Evolutionary conservation across 2,888 invertebrate species (phyloP).

Genomic region (Podabrus alpinus): DNA sequence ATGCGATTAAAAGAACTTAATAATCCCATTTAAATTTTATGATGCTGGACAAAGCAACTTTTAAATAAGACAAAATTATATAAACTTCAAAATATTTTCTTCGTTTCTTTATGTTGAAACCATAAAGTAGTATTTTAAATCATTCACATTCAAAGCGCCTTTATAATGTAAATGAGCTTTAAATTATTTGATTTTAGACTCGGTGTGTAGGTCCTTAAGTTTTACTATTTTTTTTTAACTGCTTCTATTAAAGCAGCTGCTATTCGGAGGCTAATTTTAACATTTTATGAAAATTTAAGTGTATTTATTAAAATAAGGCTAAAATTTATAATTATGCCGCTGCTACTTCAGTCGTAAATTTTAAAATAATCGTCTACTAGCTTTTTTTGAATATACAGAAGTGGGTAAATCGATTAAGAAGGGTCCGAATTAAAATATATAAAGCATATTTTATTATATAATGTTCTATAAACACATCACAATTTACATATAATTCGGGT

Average conservation of each 20-base stretch:
- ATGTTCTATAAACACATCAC: slow-evolving; percentile 22
- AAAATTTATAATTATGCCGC: background rate
- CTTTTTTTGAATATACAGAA: background rate
- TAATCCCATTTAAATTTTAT: background rate
- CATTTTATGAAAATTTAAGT: slow-evolving; percentile 24
- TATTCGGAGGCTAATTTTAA: slow-evolving; percentile 16
- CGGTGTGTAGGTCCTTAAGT: background rate
- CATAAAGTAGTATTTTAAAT: slow-evolving; percentile 19
- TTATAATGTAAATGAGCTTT: slow-evolving; percentile 26
- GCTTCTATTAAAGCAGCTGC: background rate
- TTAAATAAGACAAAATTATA: slow-evolving; percentile 14
- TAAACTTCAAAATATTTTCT: slow-evolving; percentile 26
- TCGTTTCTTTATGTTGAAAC: slow-evolving; percentile 8
- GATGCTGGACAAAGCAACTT: background rate
- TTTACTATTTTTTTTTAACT: background rate
- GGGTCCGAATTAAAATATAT: background rate
- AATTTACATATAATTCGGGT: slow-evolving; percentile 22
- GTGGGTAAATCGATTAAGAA: slow-evolving; percentile 1
- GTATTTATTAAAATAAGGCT: slow-evolving; percentile 23
- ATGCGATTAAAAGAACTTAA: background rate
- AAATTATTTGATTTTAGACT: slow-evolving; percentile 19
- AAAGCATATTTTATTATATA: slow-evolving; percentile 23
- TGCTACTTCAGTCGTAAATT: background rate
- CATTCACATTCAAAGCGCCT: slow-evolving; percentile 19
- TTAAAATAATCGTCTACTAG: background rate